phyloP scores from a whole-genome alignment of 2,113 vertebrate species.

The Balaenoptera acutorostrata region DNA sequence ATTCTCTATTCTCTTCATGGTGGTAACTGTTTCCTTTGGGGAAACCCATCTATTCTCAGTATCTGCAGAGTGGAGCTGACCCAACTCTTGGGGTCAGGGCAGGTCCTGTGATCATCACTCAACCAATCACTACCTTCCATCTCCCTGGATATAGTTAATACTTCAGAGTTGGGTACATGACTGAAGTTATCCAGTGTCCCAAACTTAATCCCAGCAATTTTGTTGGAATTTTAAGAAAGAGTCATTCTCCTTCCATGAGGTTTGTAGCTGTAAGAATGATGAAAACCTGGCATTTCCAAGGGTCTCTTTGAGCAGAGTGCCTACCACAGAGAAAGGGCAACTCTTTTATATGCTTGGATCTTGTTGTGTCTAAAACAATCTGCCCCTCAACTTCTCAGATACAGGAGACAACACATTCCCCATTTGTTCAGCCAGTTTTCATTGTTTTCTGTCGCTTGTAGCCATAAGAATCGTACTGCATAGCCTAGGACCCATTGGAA shows the following conservation, averaged over 20 bases:
- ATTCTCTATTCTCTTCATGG: neutral
- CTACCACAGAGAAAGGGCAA: neutral
- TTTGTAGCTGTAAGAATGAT: neutral
- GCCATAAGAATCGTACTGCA: neutral
- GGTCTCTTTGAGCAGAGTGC: neutral
- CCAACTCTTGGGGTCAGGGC: neutral
- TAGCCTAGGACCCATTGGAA: neutral
- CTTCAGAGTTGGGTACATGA: neutral
- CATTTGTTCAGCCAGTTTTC: neutral
- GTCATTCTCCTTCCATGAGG: neutral
- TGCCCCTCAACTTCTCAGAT: neutral
- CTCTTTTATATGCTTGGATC: neutral
- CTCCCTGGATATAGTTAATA: neutral
- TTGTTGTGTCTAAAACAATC: neutral
- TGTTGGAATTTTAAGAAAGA: neutral
- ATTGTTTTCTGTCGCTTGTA: neutral
- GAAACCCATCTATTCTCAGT: neutral
- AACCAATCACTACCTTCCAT: neutral
- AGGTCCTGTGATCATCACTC: neutral
- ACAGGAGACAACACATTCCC: neutral
- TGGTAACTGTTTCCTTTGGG: neutral
- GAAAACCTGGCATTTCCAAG: neutral
- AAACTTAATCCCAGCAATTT: neutral
- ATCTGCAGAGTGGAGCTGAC: neutral
- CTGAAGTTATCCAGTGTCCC: neutral